Conservation (phyloP, 1,140 invertebrate species). For the Eciton burchellii region DNA sequence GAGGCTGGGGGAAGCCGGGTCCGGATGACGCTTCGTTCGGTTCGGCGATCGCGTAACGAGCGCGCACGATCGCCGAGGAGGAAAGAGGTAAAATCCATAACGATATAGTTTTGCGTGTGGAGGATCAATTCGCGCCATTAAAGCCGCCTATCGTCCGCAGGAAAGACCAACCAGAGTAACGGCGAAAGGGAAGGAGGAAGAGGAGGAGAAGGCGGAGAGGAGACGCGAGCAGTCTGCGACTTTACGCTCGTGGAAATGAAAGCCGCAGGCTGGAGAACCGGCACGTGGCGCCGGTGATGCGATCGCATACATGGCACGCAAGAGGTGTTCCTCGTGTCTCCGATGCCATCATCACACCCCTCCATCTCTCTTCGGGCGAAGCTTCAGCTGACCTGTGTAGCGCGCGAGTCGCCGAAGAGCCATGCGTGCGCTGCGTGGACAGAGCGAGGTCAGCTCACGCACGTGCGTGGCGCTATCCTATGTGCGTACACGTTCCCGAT, state of each 20-base stretch:
- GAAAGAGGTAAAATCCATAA: too few relatives aligned
- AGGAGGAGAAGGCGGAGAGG: not conserved
- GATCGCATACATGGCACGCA: slow-evolving; percentile 7
- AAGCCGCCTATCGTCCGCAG: slow-evolving; percentile 37
- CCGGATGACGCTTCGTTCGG: not conserved
- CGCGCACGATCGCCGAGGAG: not conserved
- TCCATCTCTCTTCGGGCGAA: not conserved
- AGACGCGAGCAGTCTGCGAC: slow-evolving; percentile 19
- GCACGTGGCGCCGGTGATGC: not conserved
- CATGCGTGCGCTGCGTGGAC: slow-evolving; percentile 80
- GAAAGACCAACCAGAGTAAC: slow-evolving; percentile 49
- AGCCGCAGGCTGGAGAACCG: slow-evolving; percentile 23
- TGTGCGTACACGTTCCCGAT: slow-evolving; percentile 35
- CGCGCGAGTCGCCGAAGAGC: slow-evolving; percentile 63
- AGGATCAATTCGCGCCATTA: slow-evolving; percentile 29
- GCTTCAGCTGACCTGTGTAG: slow-evolving; percentile 55
- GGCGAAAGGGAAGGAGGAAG: not conserved
- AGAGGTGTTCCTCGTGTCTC: slow-evolving; percentile 49
- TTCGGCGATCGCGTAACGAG: not conserved
- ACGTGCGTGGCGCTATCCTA: slow-evolving; percentile 71
- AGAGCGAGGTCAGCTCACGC: slow-evolving; percentile 80
- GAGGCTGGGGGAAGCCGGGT: not conserved
- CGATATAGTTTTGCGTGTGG: too few relatives aligned
- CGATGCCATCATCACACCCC: slow-evolving; percentile 27
- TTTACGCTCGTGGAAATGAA: slow-evolving; percentile 32